These are phyloP conservation scores for Metacarcinus magister DNA, from an alignment of 2,888 invertebrate genomes.

Conservation along the genomic window DNA sequence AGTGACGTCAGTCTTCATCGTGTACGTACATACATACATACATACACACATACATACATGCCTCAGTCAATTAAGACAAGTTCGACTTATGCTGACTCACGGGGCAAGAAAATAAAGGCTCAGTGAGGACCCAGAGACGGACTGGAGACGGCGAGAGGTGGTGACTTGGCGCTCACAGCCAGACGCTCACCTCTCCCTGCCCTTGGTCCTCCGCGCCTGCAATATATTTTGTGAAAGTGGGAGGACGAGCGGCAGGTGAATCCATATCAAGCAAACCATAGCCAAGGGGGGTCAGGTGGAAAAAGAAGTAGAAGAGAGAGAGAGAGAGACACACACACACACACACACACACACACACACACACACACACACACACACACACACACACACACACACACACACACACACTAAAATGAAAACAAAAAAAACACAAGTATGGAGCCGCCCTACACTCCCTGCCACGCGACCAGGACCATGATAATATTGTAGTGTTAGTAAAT, in stretches of 20 bases:
- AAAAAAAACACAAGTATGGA: neutral
- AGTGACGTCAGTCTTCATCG: neutral
- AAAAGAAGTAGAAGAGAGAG: neutral
- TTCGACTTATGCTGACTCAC: neutral
- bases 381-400: no score
- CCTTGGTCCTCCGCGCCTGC: neutral
- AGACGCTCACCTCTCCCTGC: neutral
- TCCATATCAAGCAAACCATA: neutral
- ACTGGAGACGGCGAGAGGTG: constrained; percentile 10
- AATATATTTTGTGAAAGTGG: constrained; percentile 11
- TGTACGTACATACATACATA: constrained; percentile 8
- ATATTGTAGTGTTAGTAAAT: neutral
- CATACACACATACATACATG: neutral
- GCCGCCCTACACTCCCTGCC: neutral
- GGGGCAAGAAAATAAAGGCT: neutral
- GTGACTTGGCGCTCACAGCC: neutral
- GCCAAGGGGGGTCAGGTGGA: neutral
- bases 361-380: no score
- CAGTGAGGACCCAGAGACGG: neutral
- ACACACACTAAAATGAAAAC: neutral
- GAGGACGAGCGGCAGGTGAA: neutral
- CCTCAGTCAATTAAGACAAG: constrained; percentile 26
- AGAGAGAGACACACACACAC: no score
- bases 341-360: no score
- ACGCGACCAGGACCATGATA: neutral